Evolutionary conservation across 2,888 invertebrate genomes (phyloP), one percentile per base, ranked within the genome.

Genomic region (Drosophila peninsularis): DNA sequence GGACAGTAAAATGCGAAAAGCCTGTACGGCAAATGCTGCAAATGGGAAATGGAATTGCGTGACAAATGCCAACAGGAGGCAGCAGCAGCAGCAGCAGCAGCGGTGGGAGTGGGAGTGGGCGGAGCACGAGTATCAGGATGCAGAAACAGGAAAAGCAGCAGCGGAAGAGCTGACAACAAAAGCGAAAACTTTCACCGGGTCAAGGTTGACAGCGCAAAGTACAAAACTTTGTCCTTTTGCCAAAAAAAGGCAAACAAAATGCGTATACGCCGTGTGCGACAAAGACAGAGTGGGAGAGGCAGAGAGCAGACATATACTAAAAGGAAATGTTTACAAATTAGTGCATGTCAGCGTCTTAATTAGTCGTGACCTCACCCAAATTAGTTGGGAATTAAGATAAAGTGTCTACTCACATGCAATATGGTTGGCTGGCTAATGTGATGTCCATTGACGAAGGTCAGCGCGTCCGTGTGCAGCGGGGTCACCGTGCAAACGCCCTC

Each of bases 401-500:
- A 34, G 24, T 19, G 37, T 24, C 42, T 52, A 90, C 92, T 91
- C 84, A 95, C 96, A 94, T 97, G 96, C 65, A 99, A 93, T 81
- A 98, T 96, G 55, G 98, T 98, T 34, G 98, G 97, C 92, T 98
- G 98, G 90, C 96, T 95, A 89, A 98, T 96, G 80, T 97, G 95
- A 90, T 97, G 97, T 52, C 97, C 97, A 93, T 99, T 98, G 78
- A 99, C 97, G 92, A 97, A 98, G 34, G 98, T 98, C 91, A 98
- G 96, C 13, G 99, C 98, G 92, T 98, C 98, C 30, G 97, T 94
- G 90, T 97, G 97, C 88, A 97, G 95, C 10, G 99, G 99, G 32
- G 99, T 99, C 45, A 99, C 95, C 3, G 97, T 96, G 80, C 98
- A 98, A 68, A 98, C 96, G 55, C 98, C 98, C 89, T 97, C 97